phyloP scores from a whole-genome alignment of 1,140 invertebrate genomes.

The Caenorhabditis remanei region DNA sequence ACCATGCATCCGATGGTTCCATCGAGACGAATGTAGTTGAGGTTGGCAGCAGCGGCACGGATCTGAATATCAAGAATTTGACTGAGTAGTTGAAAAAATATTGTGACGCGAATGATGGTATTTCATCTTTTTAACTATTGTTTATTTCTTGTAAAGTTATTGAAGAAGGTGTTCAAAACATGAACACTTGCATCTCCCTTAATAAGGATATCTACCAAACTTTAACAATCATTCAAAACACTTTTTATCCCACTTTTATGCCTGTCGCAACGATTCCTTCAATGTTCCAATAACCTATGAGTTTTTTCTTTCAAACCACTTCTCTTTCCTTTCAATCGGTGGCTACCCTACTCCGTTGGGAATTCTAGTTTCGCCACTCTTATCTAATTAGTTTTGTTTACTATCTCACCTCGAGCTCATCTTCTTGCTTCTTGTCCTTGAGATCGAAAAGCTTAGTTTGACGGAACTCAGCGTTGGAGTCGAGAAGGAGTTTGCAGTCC shows the following conservation, averaged over 20 bases:
- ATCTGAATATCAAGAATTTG: conserved; percentile 79
- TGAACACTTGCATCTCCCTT: too few species aligned
- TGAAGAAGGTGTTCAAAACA: too few species aligned
- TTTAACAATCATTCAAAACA: too few species aligned
- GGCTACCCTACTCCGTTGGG: not conserved
- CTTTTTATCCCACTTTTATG: too few species aligned
- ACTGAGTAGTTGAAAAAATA: not conserved
- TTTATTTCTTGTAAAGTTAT: too few species aligned
- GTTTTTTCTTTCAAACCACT: too few species aligned
- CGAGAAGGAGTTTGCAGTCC: conserved; percentile 91
- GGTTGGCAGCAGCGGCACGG: conserved; percentile 89
- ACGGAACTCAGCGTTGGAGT: conserved; percentile 94
- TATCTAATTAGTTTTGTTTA: not conserved
- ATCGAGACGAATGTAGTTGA: conserved; percentile 96
- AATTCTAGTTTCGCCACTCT: not conserved
- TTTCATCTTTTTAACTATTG: too few species aligned
- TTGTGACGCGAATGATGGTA: too few species aligned
- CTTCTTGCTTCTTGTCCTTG: conserved; percentile 91
- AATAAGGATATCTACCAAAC: too few species aligned
- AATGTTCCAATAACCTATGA: too few species aligned
- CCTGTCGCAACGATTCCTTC: too few species aligned
- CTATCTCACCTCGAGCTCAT: conserved; percentile 84
- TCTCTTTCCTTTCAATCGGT: too few species aligned
- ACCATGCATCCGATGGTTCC: conserved; percentile 85
- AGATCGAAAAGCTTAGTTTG: conserved; percentile 90